Conservation (phyloP, 2,888 invertebrate genomes). For the Stegophylla sp. region DNA sequence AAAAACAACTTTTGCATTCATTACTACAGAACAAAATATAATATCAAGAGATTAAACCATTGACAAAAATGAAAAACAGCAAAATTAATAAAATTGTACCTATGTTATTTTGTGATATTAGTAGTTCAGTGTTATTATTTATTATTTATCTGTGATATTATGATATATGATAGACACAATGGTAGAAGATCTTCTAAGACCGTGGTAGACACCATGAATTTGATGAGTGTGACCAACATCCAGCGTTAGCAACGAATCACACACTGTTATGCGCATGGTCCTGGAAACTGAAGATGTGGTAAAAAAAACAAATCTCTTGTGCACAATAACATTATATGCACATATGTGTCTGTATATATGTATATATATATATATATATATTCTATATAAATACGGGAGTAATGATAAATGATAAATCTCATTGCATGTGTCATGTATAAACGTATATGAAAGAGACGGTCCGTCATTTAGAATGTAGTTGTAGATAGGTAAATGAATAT, state of each 20-base stretch:
- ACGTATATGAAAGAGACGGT: conserved; percentile 24
- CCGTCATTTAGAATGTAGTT: neutral
- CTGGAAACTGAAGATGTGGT: conserved; percentile 19
- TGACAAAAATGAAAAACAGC: too few species aligned
- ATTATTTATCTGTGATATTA: too few species aligned
- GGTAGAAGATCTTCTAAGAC: too few species aligned
- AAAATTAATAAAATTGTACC: too few species aligned
- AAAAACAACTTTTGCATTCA: too few species aligned
- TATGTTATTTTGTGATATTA: too few species aligned
- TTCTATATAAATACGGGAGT: neutral
- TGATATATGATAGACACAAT: too few species aligned
- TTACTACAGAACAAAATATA: too few species aligned
- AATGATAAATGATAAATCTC: conserved; percentile 50
- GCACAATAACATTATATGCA: neutral
- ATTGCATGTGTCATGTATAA: conserved; percentile 37
- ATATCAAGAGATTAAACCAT: too few species aligned
- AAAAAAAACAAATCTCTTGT: conserved; percentile 30
- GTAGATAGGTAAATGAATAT: conserved; percentile 29
- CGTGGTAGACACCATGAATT: too few species aligned
- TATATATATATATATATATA: neutral
- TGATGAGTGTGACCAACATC: conserved; percentile 38
- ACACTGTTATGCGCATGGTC: neutral
- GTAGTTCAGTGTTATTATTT: too few species aligned
- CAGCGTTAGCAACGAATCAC: neutral
- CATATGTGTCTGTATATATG: neutral